Conservation (phyloP, 2,888 invertebrate genomes). For the Phrixothrix hirtus region DNA sequence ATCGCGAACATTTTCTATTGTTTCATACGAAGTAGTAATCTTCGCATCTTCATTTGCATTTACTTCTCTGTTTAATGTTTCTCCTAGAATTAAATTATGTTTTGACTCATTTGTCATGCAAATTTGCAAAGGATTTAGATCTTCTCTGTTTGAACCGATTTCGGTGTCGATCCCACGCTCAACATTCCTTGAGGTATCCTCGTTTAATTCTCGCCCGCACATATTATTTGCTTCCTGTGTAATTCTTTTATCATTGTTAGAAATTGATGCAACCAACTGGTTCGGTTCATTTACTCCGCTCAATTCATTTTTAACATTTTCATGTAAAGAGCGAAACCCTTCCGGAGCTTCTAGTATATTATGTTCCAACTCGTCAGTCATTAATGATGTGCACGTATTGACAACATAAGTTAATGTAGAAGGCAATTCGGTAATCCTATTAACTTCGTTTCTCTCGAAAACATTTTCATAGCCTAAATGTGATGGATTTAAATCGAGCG, state of each 20-base stretch:
- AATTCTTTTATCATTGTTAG: conserved; percentile 27
- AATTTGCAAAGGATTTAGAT: too few species aligned
- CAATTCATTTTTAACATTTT: neutral
- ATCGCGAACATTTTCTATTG: conserved; percentile 21
- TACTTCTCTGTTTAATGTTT: too few species aligned
- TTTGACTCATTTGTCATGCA: conserved; percentile 25
- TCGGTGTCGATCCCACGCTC: conserved; percentile 18
- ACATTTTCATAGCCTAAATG: too few species aligned
- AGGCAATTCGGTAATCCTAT: too few species aligned
- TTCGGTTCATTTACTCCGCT: conserved; percentile 22
- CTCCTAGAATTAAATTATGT: conserved; percentile 8
- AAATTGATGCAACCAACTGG: conserved; percentile 17
- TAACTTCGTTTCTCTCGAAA: too few species aligned
- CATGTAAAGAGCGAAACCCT: conserved; percentile 36
- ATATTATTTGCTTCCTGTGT: conserved; percentile 25
- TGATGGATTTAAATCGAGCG: too few species aligned
- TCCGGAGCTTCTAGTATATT: conserved; percentile 42
- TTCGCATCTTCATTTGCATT: conserved; percentile 20
- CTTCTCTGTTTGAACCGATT: too few species aligned
- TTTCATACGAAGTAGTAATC: conserved; percentile 17
- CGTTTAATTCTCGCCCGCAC: conserved; percentile 24
- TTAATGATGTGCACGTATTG: neutral
- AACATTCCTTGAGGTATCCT: conserved; percentile 10
- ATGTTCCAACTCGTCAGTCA: neutral
- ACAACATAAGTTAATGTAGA: neutral